phyloP scores from a whole-genome alignment of 2,888 invertebrate species.

The Morpho achilles region DNA sequence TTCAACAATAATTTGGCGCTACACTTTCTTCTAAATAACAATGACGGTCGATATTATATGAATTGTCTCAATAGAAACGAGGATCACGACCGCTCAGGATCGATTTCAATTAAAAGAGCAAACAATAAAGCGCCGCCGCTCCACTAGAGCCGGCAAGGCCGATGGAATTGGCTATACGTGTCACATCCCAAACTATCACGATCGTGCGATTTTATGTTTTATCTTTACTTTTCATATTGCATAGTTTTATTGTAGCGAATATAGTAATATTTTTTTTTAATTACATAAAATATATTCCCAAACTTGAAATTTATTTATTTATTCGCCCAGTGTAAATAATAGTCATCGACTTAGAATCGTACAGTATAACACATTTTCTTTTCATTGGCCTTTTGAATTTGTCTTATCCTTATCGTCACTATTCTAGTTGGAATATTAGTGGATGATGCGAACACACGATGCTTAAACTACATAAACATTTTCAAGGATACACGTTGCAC shows the following conservation, averaged over 20 bases:
- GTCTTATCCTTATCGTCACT: no score
- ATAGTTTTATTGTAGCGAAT: no score
- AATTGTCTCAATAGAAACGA: constrained; percentile 16
- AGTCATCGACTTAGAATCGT: no score
- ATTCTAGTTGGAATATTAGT: no score
- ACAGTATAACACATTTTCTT: no score
- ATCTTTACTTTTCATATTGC: constrained; percentile 8
- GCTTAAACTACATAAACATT: not conserved
- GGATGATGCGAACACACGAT: no score
- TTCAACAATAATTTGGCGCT: constrained; percentile 1
- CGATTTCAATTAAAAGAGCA: constrained; percentile 66
- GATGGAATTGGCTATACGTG: constrained; percentile 34
- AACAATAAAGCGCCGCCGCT: constrained; percentile 53
- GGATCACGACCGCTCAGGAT: constrained; percentile 49
- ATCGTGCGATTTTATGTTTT: constrained; percentile 8
- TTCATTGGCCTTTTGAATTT: no score
- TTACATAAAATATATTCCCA: no score
- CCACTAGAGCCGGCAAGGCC: constrained; percentile 39
- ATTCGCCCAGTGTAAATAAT: no score
- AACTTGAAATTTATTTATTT: no score
- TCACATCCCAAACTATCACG: constrained; percentile 24
- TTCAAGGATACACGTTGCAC: not conserved
- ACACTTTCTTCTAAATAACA: constrained; percentile 11
- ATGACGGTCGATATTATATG: constrained; percentile 11
- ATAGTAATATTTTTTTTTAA: no score